phyloP scores from a whole-genome alignment of 2,797 vertebrate genomes.

The Malurus leucopterus region DNA sequence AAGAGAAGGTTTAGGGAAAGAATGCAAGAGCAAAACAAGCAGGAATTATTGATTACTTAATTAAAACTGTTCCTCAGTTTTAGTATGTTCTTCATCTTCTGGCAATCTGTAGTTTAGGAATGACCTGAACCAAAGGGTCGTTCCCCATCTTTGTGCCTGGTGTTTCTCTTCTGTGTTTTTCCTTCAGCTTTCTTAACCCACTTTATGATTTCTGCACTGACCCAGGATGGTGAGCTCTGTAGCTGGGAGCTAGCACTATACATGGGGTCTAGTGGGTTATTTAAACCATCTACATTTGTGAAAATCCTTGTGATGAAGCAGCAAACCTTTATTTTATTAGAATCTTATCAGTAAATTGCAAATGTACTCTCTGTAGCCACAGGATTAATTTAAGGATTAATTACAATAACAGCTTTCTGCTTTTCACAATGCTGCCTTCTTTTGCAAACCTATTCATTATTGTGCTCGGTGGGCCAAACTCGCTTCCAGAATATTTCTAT shows the following conservation, averaged over 20 bases:
- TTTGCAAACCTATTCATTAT: not conserved
- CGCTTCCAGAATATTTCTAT: not conserved
- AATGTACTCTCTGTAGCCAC: not conserved
- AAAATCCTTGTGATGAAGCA: not conserved
- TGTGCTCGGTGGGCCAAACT: not conserved
- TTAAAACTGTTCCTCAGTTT: not conserved
- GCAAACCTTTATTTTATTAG: not conserved
- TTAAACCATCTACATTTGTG: not conserved
- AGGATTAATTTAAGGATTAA: conserved; percentile 18
- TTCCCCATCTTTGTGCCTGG: not conserved
- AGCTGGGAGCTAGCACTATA: not conserved
- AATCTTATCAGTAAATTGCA: conserved; percentile 10
- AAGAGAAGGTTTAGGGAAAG: not conserved
- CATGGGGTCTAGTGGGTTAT: not conserved
- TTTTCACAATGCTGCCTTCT: not conserved
- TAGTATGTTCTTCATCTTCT: not conserved
- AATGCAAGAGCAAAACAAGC: not conserved
- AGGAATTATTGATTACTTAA: not conserved
- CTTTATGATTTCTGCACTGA: not conserved
- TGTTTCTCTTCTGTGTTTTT: not conserved
- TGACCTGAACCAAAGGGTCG: not conserved
- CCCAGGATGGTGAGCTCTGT: not conserved
- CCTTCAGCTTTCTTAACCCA: not conserved
- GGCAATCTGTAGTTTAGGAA: not conserved
- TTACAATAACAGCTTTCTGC: conserved; percentile 8